Evolutionary conservation across 2,797 vertebrate species (phyloP).

Genomic region (Pangasius djambal): DNA sequence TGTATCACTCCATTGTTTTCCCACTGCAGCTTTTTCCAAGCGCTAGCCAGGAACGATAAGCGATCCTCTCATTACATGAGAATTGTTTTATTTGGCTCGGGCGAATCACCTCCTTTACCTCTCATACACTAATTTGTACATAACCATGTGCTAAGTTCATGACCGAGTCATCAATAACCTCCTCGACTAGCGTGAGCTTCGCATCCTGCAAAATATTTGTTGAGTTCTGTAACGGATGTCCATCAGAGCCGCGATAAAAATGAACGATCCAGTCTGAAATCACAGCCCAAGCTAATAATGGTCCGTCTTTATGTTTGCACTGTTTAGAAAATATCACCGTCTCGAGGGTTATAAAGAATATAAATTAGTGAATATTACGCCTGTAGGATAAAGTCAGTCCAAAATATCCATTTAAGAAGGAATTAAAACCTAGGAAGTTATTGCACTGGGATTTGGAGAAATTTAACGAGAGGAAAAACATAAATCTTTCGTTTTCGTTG

Average conservation of each 20-base stretch:
- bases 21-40: neutral
- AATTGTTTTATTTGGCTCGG: slow-evolving; percentile 49
- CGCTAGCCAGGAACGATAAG: slow-evolving; percentile 24
- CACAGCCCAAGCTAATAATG: too few relatives aligned
- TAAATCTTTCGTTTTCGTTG: neutral
- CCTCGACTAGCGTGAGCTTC: neutral
- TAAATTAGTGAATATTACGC: neutral
- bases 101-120: slow-evolving; percentile 16
- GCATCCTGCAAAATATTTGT: slow-evolving; percentile 25
- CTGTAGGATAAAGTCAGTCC: neutral
- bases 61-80: slow-evolving; percentile 17
- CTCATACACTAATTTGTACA: slow-evolving; percentile 39
- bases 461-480: neutral
- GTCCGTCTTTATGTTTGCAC: neutral
- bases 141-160: slow-evolving; percentile 32
- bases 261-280: neutral
- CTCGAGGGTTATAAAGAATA: neutral
- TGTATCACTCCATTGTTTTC: slow-evolving; percentile 33
- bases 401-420: neutral
- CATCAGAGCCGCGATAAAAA: slow-evolving; percentile 19
- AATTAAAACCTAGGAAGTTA: neutral
- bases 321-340: neutral
- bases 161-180: slow-evolving; percentile 43
- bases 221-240: slow-evolving; percentile 13
- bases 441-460: neutral